These are phyloP conservation scores for Mus spretus DNA, from an alignment of 2,797 vertebrate species.

Conservation along the genomic window DNA sequence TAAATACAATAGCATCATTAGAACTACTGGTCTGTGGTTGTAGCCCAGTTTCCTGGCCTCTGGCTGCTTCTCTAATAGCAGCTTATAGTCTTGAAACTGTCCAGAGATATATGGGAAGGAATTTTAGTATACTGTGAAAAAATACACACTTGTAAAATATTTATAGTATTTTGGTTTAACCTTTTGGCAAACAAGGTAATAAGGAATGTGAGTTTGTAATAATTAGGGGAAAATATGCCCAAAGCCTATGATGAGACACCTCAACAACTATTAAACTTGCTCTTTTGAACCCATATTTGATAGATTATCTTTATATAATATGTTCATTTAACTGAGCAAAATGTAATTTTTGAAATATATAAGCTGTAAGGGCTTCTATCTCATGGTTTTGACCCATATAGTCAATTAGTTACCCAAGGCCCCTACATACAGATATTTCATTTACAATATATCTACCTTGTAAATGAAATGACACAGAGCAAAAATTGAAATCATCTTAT, in stretches of 20 bases:
- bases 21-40: slow-evolving; percentile 81
- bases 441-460: not conserved
- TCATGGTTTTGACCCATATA: not conserved
- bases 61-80: slow-evolving; percentile 65
- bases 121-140: slow-evolving; percentile 51
- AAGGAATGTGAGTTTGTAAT: slow-evolving; percentile 25
- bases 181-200: slow-evolving; percentile 37
- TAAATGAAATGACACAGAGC: not conserved
- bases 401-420: not conserved
- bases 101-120: slow-evolving; percentile 61
- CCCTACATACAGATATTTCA: not conserved
- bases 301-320: not conserved
- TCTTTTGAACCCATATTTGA: not conserved
- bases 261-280: not conserved
- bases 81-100: slow-evolving; percentile 60
- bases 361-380: not conserved
- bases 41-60: slow-evolving; percentile 71
- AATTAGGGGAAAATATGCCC: not conserved
- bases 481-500: not conserved
- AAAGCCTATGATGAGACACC: slow-evolving; percentile 22
- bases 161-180: slow-evolving; percentile 40
- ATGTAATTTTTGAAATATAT: not conserved
- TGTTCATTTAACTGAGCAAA: slow-evolving; percentile 31
- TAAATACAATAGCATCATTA: slow-evolving; percentile 79
- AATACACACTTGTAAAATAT: slow-evolving; percentile 10